Evolutionary conservation across 2,797 vertebrate genomes (phyloP).

Genomic region (Dipus sagitta): DNA sequence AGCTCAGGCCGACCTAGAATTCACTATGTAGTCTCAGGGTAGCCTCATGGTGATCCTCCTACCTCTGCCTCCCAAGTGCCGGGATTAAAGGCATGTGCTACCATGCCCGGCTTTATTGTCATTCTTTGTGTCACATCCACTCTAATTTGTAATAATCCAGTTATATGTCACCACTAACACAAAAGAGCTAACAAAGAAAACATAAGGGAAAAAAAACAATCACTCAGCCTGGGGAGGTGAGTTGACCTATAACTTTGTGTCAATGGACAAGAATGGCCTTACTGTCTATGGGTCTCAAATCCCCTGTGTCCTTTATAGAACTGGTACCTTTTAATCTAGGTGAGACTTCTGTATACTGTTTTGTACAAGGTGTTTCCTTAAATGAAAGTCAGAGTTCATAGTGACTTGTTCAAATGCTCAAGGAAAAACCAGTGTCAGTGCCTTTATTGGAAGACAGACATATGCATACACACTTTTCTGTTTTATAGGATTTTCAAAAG

Average conservation of each 20-base stretch:
- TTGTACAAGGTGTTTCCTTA: not conserved
- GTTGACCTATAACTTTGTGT: not conserved
- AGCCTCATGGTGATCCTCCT: no score
- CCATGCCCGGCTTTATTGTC: not conserved
- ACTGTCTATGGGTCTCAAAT: not conserved
- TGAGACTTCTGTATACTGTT: not conserved
- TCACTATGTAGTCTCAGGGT: no score
- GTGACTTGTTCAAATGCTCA: not conserved
- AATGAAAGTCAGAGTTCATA: not conserved
- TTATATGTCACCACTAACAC: not conserved
- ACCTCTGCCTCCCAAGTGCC: no score
- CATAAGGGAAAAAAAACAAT: not conserved
- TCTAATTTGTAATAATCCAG: conserved; percentile 1
- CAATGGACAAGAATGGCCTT: not conserved
- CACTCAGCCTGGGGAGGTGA: not conserved
- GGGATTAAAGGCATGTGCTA: no score
- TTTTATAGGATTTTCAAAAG: not conserved
- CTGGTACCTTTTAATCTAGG: not conserved
- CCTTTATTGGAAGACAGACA: not conserved
- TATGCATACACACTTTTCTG: not conserved
- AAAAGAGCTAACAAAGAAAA: not conserved
- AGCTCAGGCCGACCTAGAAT: no score
- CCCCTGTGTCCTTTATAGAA: not conserved
- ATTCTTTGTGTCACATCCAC: no score
- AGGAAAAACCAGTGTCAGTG: not conserved